Base-by-base conservation (phyloP, 1,140 invertebrate genomes). In the Ips nitidus region DNA sequence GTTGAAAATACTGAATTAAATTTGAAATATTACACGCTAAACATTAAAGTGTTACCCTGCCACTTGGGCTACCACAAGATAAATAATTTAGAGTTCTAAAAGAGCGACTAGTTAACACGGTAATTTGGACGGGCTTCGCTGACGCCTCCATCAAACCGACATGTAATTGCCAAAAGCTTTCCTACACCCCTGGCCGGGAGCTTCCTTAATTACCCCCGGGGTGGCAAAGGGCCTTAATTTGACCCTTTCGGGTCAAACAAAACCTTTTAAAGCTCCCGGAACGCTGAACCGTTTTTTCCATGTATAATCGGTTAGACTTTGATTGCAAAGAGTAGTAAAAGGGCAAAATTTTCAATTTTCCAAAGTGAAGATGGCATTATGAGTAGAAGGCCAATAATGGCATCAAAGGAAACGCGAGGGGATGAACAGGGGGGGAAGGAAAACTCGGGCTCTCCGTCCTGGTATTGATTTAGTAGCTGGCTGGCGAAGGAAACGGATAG, bases 401-500 rank as follows among this genome's bases (percentile, higher is more conserved):
- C 40, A 60, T 50, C 70, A 69, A 60, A 50, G 69, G 70, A 70
- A 65, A 41, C 37, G n/a, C 41, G 70, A 8, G 65, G 68, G 58
- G 62, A 62, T 59, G 70, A 72, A 64, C 22, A 22, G 22, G 22
- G 70, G 65, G 70, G 70, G 64, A 57, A 37, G 64, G 53, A 62
- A 66, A 63, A 71, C 52, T 70, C 74, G 69, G 72, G 69, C 70
- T 68, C 56, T 70, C 57, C 62, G 72, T 72, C 73, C 73, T 71
- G 73, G 78, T 80, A 80, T 80, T 80, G 78, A 80, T 80, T 80
- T 80, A 79, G 77, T 79, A 79, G 78, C 77, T 78, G 72, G 76
- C 75, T 75, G 77, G 75, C 76, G 77, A 66, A 76, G 78, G 76
- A 74, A 76, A 74, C 75, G 75, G 78, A 80, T 79, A 80, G 77